A percentile compares a stretch with the other conserved stretches of the same genome.
Evolutionary conservation across 1,140 invertebrate genomes (phyloP).

Genomic region (Batillaria attramentaria): DNA sequence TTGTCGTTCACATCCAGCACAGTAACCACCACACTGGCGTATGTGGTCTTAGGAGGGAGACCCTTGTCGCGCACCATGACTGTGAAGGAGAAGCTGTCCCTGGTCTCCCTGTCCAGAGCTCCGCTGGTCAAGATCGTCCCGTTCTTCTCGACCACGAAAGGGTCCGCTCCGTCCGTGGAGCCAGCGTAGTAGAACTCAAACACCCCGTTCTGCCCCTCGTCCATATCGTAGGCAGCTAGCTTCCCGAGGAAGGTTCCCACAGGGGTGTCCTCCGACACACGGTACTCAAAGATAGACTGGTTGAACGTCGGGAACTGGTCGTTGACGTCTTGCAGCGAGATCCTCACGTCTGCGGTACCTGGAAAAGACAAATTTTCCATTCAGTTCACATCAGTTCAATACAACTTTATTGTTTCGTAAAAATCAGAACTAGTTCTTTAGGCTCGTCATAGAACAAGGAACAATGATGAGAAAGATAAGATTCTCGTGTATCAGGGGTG

Average conservation of each 20-base stretch:
- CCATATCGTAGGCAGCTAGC: constrained; percentile 80
- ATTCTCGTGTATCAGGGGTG: no score
- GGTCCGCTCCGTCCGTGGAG: constrained; percentile 41
- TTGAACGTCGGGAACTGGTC: constrained; percentile 90
- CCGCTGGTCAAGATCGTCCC: constrained; percentile 95
- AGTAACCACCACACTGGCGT: constrained; percentile 50
- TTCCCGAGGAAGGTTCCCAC: constrained; percentile 41
- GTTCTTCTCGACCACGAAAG: constrained; percentile 74
- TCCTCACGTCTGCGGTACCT: constrained; percentile 93
- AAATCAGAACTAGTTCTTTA: no score
- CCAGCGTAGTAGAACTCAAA: constrained; percentile 59
- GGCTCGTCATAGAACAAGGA: no score
- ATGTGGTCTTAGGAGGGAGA: constrained; percentile 39
- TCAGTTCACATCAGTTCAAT: no score
- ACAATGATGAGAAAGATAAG: no score
- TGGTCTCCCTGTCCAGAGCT: constrained; percentile 89
- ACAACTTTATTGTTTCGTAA: no score
- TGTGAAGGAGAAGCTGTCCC: constrained; percentile 83
- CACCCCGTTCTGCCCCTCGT: constrained; percentile 87
- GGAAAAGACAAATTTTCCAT: no score
- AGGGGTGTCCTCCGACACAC: constrained; percentile 47
- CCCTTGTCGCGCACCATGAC: constrained; percentile 81
- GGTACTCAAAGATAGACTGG: constrained; percentile 46
- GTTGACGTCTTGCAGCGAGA: constrained; percentile 92
- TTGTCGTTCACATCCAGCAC: constrained; percentile 61